These are phyloP conservation scores for Pogonocichla stellata DNA, from an alignment of 2,113 vertebrate species.

Conservation along the genomic window DNA sequence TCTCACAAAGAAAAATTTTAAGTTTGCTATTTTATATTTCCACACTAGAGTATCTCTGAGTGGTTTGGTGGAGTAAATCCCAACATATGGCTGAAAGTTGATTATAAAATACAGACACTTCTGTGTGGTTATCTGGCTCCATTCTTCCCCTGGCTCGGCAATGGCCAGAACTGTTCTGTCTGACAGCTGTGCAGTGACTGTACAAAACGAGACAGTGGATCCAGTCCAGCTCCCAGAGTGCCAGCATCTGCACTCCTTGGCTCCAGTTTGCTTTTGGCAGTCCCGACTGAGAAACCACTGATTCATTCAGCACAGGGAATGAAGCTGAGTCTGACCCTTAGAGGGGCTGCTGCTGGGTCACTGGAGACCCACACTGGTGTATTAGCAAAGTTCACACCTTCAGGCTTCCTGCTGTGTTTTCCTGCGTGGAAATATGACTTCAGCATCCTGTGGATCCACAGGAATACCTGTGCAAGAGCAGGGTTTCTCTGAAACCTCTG, in stretches of 20 bases:
- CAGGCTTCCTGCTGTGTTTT: not conserved
- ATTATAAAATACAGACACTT: not conserved
- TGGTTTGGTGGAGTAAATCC: not conserved
- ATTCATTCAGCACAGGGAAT: not conserved
- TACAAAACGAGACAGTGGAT: not conserved
- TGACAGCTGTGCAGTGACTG: slow-evolving; percentile 34
- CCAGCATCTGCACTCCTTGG: slow-evolving; percentile 22
- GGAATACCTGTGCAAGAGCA: not conserved
- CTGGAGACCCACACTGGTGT: not conserved
- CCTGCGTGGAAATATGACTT: not conserved
- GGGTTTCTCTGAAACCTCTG: not conserved
- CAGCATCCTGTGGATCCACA: not conserved
- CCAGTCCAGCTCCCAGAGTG: slow-evolving; percentile 27
- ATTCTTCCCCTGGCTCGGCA: not conserved
- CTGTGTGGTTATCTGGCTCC: not conserved
- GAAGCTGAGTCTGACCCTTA: not conserved
- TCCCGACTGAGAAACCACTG: not conserved
- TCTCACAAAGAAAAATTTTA: not conserved
- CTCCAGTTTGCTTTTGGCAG: not conserved
- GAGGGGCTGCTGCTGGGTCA: not conserved
- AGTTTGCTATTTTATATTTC: not conserved
- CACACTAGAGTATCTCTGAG: not conserved
- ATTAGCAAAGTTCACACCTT: not conserved
- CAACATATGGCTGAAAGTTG: not conserved
- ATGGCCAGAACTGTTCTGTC: not conserved